A percentile compares a stretch with the other conserved stretches of the same genome.
phyloP scores from a whole-genome alignment of 2,113 vertebrate genomes.

The Forbesichthys agassizii region DNA sequence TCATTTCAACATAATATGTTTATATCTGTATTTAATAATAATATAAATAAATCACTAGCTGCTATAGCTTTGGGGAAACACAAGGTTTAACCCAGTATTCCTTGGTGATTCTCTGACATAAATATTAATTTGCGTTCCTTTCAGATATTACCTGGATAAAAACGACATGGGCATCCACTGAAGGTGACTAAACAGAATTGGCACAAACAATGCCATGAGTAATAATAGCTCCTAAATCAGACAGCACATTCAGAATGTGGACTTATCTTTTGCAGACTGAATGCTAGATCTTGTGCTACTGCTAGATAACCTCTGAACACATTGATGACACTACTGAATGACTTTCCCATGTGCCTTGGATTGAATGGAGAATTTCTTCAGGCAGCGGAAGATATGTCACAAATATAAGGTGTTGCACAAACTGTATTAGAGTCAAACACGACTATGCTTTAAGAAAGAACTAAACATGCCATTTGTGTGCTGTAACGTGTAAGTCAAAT shows the following conservation, averaged over 20 bases:
- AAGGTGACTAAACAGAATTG: constrained; percentile 79
- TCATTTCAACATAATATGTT: constrained; percentile 1
- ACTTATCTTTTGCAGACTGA: constrained; percentile 34
- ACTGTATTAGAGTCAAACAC: constrained; percentile 45
- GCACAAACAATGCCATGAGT: constrained; percentile 82
- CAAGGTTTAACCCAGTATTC: not conserved
- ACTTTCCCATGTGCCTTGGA: constrained; percentile 86
- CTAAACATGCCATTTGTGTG: constrained; percentile 34
- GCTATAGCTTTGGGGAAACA: not conserved
- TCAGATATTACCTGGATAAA: constrained; percentile 74
- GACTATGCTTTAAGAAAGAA: constrained; percentile 16
- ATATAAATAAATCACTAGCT: constrained; percentile 16
- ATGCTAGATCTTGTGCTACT: constrained; percentile 50
- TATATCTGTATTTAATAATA: constrained; percentile 29
- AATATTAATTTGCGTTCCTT: constrained; percentile 13
- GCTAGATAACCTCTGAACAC: constrained; percentile 53
- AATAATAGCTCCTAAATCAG: constrained; percentile 73
- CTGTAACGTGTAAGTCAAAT: not conserved
- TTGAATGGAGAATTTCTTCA: constrained; percentile 52
- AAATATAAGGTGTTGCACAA: constrained; percentile 56
- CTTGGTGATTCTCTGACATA: constrained; percentile 17
- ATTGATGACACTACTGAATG: constrained; percentile 66
- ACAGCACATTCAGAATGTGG: constrained; percentile 30
- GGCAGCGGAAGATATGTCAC: constrained; percentile 59
- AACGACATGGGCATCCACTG: constrained; percentile 72